These are phyloP conservation scores for Linnaemya vulpina DNA, from an alignment of 2,888 invertebrate species.

Conservation along the genomic window DNA sequence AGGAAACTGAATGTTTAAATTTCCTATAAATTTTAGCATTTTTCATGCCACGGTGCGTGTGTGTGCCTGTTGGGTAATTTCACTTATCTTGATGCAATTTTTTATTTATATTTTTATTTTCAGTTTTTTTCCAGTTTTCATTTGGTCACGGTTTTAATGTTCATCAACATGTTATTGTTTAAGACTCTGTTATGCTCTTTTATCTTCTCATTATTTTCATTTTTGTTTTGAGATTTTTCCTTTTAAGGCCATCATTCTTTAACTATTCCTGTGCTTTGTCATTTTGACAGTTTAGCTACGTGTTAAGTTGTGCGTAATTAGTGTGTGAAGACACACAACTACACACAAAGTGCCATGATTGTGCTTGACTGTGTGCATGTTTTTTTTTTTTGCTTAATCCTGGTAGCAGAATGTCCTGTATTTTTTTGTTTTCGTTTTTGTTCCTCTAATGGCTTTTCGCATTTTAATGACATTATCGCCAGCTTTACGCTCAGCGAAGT, in stretches of 20 bases:
- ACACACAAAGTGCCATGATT: slow-evolving; percentile 68
- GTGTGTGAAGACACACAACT: slow-evolving; percentile 28
- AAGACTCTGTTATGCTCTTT: slow-evolving; percentile 5
- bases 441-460: slow-evolving; percentile 8
- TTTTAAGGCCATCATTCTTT: slow-evolving; percentile 7
- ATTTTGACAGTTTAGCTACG: slow-evolving; percentile 66
- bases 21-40: background rate
- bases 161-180: slow-evolving; percentile 29
- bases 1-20: too few relatives aligned
- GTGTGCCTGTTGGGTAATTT: background rate
- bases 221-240: slow-evolving; percentile 28
- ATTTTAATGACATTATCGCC: slow-evolving; percentile 46
- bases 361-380: background rate
- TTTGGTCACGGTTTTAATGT: slow-evolving; percentile 25
- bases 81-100: background rate
- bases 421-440: background rate
- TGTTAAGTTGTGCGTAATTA: slow-evolving; percentile 71
- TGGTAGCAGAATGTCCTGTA: background rate
- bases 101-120: background rate
- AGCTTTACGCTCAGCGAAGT: slow-evolving; percentile 13
- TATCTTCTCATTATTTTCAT: slow-evolving; percentile 25
- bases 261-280: slow-evolving; percentile 57
- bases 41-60: background rate
- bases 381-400: background rate
- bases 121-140: background rate